Evolutionary conservation across 1,140 invertebrate species (phyloP).

Genomic region (Lycorma delicatula): DNA sequence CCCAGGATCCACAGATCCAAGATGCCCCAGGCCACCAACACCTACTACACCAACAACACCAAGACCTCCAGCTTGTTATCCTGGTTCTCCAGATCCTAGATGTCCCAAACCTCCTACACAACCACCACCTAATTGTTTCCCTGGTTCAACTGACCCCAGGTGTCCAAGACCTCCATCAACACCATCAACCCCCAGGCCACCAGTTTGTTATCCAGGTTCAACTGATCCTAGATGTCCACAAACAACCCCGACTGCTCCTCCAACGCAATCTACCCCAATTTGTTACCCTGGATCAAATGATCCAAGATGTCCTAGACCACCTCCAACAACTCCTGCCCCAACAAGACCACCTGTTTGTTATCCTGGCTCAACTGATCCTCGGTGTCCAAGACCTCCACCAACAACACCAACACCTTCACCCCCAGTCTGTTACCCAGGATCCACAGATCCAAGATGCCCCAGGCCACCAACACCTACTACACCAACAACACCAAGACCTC

Average conservation of each 20-base stretch:
- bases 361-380: slow-evolving; percentile 34
- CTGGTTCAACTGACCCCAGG: slow-evolving; percentile 35
- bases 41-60: slow-evolving; percentile 15
- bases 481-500: slow-evolving; percentile 11
- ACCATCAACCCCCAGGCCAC: slow-evolving; percentile 19
- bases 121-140: slow-evolving; percentile 33
- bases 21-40: slow-evolving; percentile 27
- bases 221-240: slow-evolving; percentile 34
- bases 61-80: slow-evolving; percentile 28
- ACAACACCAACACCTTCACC: slow-evolving; percentile 18
- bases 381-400: slow-evolving; percentile 31
- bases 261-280: slow-evolving; percentile 22
- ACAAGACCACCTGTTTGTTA: slow-evolving; percentile 29
- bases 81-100: slow-evolving; percentile 32
- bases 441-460: slow-evolving; percentile 26
- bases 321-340: slow-evolving; percentile 18
- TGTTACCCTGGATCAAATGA: slow-evolving; percentile 36
- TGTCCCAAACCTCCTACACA: slow-evolving; percentile 32
- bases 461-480: slow-evolving; percentile 25
- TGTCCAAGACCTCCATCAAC: slow-evolving; percentile 30
- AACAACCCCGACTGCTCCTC: slow-evolving; percentile 24
- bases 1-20: slow-evolving; percentile 30
- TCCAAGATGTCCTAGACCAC: slow-evolving; percentile 34
- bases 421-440: slow-evolving; percentile 26
- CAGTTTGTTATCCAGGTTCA: slow-evolving; percentile 31